Percentiles rank a stretch among this genome's conserved stretches.
Conservation (phyloP, 2,797 vertebrate genomes). For the Siniperca scherzeri region DNA sequence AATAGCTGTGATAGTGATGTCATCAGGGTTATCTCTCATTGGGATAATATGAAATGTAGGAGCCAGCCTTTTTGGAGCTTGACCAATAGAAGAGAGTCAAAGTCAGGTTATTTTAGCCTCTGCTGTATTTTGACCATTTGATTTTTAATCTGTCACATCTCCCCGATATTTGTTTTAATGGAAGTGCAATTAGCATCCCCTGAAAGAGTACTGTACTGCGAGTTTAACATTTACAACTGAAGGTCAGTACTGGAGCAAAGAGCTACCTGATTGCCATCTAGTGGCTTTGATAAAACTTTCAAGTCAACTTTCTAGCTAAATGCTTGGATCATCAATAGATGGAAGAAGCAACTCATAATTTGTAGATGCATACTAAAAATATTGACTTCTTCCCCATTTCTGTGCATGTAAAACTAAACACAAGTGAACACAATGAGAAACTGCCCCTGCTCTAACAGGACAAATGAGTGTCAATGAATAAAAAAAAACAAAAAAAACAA, state of each 20-base stretch:
- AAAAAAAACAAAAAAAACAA: no score
- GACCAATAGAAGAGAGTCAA: background rate
- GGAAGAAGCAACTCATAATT: background rate
- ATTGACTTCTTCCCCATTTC: background rate
- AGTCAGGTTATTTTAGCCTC: background rate
- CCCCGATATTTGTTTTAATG: background rate
- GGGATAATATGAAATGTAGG: background rate
- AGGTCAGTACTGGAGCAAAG: background rate
- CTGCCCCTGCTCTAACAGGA: background rate
- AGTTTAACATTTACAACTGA: background rate
- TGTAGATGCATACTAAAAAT: background rate
- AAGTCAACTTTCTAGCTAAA: background rate
- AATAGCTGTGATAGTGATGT: background rate
- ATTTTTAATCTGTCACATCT: background rate
- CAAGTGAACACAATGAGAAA: background rate
- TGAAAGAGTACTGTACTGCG: background rate
- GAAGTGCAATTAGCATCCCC: background rate
- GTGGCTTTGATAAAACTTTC: slow-evolving; percentile 17
- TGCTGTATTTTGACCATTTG: background rate
- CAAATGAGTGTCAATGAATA: background rate
- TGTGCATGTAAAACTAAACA: background rate
- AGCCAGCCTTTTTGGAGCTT: background rate
- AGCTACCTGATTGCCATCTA: slow-evolving; percentile 59
- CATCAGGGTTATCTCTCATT: background rate
- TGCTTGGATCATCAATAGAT: background rate